Conservation (phyloP, 2,113 vertebrate genomes). For the Rhea americana region DNA sequence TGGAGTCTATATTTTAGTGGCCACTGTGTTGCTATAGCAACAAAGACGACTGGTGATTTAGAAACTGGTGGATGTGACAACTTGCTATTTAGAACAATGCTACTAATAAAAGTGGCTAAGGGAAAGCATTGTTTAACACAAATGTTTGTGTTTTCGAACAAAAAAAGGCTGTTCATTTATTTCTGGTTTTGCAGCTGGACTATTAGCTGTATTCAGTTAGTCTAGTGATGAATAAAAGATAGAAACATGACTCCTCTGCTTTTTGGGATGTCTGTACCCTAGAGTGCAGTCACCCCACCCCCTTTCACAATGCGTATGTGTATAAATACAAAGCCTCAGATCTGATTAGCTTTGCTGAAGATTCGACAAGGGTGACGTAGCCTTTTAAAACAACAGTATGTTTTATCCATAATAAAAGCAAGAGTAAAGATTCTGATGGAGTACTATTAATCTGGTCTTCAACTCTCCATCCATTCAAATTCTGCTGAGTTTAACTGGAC, state of each 20-base stretch:
- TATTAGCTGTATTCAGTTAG: constrained; percentile 22
- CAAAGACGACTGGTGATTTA: constrained; percentile 45
- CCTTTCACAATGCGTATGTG: background rate
- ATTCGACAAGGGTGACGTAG: background rate
- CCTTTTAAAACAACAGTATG: background rate
- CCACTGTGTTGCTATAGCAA: constrained; percentile 53
- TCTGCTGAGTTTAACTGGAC: background rate
- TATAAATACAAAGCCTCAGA: constrained; percentile 12
- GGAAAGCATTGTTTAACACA: constrained; percentile 16
- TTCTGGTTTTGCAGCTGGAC: constrained; percentile 1
- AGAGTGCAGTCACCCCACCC: background rate
- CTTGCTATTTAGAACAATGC: constrained; percentile 60
- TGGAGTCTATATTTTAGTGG: constrained; percentile 57
- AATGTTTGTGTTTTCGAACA: background rate
- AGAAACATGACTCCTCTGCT: background rate
- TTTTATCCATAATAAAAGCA: background rate
- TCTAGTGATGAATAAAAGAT: constrained; percentile 9
- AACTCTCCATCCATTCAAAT: background rate
- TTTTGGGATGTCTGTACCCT: background rate
- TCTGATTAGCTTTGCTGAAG: background rate
- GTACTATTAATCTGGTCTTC: background rate
- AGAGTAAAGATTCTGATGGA: background rate
- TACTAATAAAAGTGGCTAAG: constrained; percentile 16
- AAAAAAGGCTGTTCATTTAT: background rate
- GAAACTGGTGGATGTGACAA: constrained; percentile 56